These are phyloP conservation scores for Oceanodroma tethys DNA, from an alignment of 2,113 vertebrate species.

Conservation along the genomic window DNA sequence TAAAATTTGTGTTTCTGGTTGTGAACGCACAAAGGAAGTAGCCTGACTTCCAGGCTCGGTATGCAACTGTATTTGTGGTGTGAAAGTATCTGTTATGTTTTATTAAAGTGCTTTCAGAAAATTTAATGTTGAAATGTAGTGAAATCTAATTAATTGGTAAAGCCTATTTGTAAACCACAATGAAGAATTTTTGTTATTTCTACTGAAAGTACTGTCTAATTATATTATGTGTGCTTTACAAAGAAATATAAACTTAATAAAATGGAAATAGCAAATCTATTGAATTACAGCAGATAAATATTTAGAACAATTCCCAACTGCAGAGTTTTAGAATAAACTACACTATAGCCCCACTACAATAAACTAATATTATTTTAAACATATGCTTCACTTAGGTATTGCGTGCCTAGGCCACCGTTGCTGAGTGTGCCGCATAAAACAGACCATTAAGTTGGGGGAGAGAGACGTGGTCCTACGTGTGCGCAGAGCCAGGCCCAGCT, in stretches of 20 bases:
- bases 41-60: neutral
- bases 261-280: neutral
- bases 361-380: neutral
- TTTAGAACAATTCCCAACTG: neutral
- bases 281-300: neutral
- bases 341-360: neutral
- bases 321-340: neutral
- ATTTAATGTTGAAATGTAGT: neutral
- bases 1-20: neutral
- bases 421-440: neutral
- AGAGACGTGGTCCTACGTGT: fast-evolving
- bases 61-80: neutral
- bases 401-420: neutral
- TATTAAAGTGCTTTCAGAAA: neutral
- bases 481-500: neutral
- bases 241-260: neutral
- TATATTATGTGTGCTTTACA: neutral
- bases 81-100: neutral
- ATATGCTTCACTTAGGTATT: neutral
- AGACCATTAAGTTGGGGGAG: too few species aligned
- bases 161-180: neutral
- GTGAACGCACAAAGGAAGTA: neutral
- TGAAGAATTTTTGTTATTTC: neutral
- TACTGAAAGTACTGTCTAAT: neutral
- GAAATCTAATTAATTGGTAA: neutral